Conservation (phyloP, 1,140 invertebrate genomes). For the Panagrolaimus sp. region DNA sequence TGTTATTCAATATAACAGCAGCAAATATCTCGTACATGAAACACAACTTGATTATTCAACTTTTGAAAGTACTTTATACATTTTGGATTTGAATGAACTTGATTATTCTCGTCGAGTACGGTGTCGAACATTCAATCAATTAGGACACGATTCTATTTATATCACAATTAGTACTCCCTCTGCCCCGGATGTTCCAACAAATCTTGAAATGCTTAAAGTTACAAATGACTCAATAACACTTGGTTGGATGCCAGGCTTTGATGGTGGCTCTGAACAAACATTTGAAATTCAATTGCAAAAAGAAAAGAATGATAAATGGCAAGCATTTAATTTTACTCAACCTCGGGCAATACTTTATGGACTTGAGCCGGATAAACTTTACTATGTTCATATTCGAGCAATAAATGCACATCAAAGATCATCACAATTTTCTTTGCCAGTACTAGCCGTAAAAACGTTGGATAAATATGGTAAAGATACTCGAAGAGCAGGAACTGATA, state of each 20-base stretch:
- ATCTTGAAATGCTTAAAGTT: slow-evolving; percentile 74
- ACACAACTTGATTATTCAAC: slow-evolving; percentile 65
- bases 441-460: slow-evolving; percentile 38
- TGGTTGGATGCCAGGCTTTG: slow-evolving; percentile 84
- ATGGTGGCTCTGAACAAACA: slow-evolving; percentile 79
- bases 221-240: slow-evolving; percentile 81
- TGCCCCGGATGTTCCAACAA: slow-evolving; percentile 73
- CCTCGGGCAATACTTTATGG: slow-evolving; percentile 39
- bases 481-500: background rate
- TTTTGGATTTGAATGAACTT: slow-evolving; percentile 72
- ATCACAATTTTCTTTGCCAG: slow-evolving; percentile 44
- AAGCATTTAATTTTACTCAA: slow-evolving; percentile 70
- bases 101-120: slow-evolving; percentile 80
- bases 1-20: slow-evolving; percentile 63
- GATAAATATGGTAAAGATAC: slow-evolving; percentile 44
- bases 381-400: slow-evolving; percentile 51
- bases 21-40: slow-evolving; percentile 66
- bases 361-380: slow-evolving; percentile 36
- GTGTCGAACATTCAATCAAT: slow-evolving; percentile 71
- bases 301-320: slow-evolving; percentile 55
- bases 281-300: slow-evolving; percentile 73
- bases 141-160: slow-evolving; percentile 72
- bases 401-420: slow-evolving; percentile 48
- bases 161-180: slow-evolving; percentile 69
- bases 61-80: slow-evolving; percentile 70